These are phyloP conservation scores for Hydrocynus forskahlii DNA, from an alignment of 2,797 vertebrate genomes.

Conservation along the genomic window DNA sequence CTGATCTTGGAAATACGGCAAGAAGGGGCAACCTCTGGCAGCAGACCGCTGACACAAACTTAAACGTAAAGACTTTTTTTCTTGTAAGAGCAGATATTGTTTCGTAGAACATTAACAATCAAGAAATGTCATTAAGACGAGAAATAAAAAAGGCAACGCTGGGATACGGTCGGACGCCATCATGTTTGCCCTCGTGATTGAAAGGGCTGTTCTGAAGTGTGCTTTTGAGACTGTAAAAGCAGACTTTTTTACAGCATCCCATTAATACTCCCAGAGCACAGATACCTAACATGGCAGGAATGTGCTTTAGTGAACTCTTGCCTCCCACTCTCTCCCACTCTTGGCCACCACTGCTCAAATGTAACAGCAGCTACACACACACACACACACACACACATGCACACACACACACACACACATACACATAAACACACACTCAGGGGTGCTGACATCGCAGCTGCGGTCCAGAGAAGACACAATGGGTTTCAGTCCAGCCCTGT, in stretches of 20 bases:
- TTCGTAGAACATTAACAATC: slow-evolving; percentile 25
- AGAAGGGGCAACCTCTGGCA: not conserved
- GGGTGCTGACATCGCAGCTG: slow-evolving; percentile 58
- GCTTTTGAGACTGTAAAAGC: slow-evolving; percentile 50
- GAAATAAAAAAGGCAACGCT: slow-evolving; percentile 22
- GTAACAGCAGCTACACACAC: slow-evolving; percentile 55
- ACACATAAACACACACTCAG: slow-evolving; percentile 44
- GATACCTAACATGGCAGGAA: slow-evolving; percentile 70
- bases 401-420: slow-evolving; percentile 47
- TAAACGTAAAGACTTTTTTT: slow-evolving; percentile 13
- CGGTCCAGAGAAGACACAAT: slow-evolving; percentile 56
- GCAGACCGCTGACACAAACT: slow-evolving; percentile 21
- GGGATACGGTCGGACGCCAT: slow-evolving; percentile 34
- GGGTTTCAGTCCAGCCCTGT: slow-evolving; percentile 48
- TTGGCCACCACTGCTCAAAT: slow-evolving; percentile 62
- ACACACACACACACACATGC: slow-evolving; percentile 44
- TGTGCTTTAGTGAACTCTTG: slow-evolving; percentile 67
- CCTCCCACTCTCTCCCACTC: slow-evolving; percentile 68
- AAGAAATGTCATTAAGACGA: slow-evolving; percentile 27
- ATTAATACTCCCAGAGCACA: slow-evolving; percentile 61
- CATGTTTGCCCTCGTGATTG: slow-evolving; percentile 36
- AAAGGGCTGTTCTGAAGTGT: slow-evolving; percentile 24
- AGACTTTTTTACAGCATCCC: slow-evolving; percentile 55
- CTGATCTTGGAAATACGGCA: slow-evolving; percentile 21
- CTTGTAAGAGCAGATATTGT: not conserved